Evolutionary conservation across 2,888 invertebrate species (phyloP).

Genomic region (Epistrophe eligans): DNA sequence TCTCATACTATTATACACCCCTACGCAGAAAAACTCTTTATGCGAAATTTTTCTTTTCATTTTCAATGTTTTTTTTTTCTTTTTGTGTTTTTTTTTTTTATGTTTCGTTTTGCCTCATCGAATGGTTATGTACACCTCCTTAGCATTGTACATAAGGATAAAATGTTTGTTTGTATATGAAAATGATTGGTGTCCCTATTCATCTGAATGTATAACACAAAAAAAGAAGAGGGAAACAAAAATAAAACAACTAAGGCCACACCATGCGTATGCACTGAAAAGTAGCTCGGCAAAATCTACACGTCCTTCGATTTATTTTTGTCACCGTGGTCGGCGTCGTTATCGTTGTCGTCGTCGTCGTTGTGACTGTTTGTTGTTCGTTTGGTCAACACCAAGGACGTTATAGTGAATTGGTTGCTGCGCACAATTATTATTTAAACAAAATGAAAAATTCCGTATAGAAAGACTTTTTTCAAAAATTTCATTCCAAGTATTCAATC

Average conservation of each 20-base stretch:
- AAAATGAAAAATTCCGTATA: no score
- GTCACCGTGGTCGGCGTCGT: constrained; percentile 10
- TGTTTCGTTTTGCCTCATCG: constrained; percentile 63
- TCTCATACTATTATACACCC: constrained; percentile 39
- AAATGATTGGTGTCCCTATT: constrained; percentile 74
- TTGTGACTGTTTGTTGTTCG: constrained; percentile 17
- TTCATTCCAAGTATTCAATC: no score
- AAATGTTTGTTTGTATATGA: constrained; percentile 69
- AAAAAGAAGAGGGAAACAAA: constrained; percentile 48
- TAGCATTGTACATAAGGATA: constrained; percentile 64
- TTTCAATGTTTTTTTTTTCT: constrained; percentile 54
- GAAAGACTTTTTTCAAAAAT: no score
- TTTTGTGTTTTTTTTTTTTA: constrained; percentile 34
- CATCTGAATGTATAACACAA: constrained; percentile 69
- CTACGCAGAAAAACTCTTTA: constrained; percentile 70
- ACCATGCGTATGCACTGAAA: constrained; percentile 73
- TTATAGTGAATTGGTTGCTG: constrained; percentile 30
- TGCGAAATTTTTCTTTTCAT: constrained; percentile 73
- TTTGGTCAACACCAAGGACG: constrained; percentile 73
- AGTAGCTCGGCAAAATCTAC: constrained; percentile 59
- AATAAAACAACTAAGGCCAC: constrained; percentile 54
- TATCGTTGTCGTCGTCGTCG: neutral
- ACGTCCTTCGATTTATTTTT: constrained; percentile 75
- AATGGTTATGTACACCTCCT: constrained; percentile 61
- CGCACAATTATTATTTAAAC: constrained; percentile 4